phyloP scores from a whole-genome alignment of 2,113 vertebrate species.

The Lynx canadensis region DNA sequence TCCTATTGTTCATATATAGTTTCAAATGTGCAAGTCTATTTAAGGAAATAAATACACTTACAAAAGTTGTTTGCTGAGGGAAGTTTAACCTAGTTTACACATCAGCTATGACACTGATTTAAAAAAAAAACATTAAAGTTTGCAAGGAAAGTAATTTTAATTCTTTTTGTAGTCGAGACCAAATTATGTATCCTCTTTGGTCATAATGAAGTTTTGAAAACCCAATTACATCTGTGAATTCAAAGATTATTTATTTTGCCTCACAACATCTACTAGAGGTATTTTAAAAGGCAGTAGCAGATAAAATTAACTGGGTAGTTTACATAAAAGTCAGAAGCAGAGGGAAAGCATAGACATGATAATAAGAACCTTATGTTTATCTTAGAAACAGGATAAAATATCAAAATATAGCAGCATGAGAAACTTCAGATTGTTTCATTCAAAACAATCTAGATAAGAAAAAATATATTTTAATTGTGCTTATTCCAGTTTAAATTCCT shows the following conservation, averaged over 20 bases:
- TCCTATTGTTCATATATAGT: slow-evolving; percentile 2
- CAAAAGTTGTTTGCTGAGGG: neutral
- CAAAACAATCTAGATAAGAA: neutral
- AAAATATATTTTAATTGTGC: neutral
- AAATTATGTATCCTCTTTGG: neutral
- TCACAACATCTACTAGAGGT: neutral
- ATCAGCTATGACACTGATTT: neutral
- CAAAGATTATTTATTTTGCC: slow-evolving; percentile 2
- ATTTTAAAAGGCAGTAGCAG: neutral
- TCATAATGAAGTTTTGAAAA: slow-evolving; percentile 34
- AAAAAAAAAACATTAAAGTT: neutral
- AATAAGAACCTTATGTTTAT: neutral
- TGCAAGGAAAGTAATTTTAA: neutral
- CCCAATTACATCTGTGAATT: neutral
- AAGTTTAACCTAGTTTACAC: slow-evolving; percentile 42
- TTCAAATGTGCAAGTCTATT: neutral
- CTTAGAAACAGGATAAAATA: neutral
- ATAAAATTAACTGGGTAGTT: slow-evolving; percentile 25
- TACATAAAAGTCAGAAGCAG: slow-evolving; percentile 2
- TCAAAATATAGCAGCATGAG: neutral
- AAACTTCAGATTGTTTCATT: neutral
- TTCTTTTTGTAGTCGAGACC: neutral
- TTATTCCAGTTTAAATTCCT: neutral
- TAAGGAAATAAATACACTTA: slow-evolving; percentile 47
- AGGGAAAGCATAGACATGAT: neutral